These are phyloP conservation scores for Drosophila novamexicana DNA, from an alignment of 1,140 invertebrate genomes.

Conservation along the genomic window DNA sequence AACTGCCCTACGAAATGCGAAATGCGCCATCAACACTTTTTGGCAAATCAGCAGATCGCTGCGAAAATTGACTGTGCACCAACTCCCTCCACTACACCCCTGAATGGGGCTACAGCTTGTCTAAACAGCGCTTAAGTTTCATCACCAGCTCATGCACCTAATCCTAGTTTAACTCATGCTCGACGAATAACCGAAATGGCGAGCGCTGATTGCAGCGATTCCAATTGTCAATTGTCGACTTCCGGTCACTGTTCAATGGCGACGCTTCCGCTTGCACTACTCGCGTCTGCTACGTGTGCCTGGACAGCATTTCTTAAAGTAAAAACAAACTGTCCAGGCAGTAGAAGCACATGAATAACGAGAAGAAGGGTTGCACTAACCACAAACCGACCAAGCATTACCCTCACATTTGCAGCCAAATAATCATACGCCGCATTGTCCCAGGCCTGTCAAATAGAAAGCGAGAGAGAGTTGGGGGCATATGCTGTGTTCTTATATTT, in stretches of 20 bases:
- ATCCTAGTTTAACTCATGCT: background rate
- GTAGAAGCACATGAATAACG: background rate
- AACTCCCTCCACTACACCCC: too few relatives aligned
- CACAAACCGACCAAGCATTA: slow-evolving; percentile 47
- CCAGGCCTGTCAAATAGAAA: background rate
- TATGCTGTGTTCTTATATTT: slow-evolving; percentile 51
- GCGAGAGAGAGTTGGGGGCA: slow-evolving; percentile 4
- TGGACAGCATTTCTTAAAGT: slow-evolving; percentile 50
- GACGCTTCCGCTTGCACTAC: slow-evolving; percentile 3
- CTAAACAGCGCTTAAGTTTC: slow-evolving; percentile 30
- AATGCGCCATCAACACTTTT: slow-evolving; percentile 76
- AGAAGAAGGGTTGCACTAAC: slow-evolving; percentile 26
- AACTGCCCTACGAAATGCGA: slow-evolving; percentile 29
- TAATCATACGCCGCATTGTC: slow-evolving; percentile 77
- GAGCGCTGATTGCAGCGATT: slow-evolving; percentile 39
- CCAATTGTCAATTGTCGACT: slow-evolving; percentile 47
- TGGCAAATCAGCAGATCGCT: slow-evolving; percentile 58
- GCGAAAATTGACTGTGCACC: background rate
- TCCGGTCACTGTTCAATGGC: slow-evolving; percentile 44
- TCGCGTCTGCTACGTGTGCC: slow-evolving; percentile 14
- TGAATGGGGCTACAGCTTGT: background rate
- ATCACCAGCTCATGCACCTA: slow-evolving; percentile 10
- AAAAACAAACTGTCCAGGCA: slow-evolving; percentile 4
- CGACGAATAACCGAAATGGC: slow-evolving; percentile 8
- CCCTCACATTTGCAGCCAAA: slow-evolving; percentile 59